Evolutionary conservation across 2,113 vertebrate genomes (phyloP), one percentile per base, ranked within the genome.

Genomic region (Brachyistius frenatus): DNA sequence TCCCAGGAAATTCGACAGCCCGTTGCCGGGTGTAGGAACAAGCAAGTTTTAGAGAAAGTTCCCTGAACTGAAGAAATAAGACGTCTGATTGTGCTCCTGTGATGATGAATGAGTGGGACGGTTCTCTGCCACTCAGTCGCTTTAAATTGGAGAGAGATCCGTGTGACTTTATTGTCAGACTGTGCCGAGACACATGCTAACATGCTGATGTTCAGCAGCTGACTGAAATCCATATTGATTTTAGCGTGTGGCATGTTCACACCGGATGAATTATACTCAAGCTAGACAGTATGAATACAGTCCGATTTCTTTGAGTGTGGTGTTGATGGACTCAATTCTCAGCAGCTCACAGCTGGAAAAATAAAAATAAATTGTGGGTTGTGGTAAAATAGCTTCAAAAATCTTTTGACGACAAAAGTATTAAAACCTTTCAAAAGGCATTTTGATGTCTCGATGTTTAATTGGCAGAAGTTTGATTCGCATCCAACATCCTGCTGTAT

Each of bases 41-140:
- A 50, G 50, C 3, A 70, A 78, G 73, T 84, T 86, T 84, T 58
- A 4, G 55, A 63, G 5, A 80, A 88, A 91, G 70, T 92, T 80
- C 1, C 23, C 15, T 3, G 11, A 82, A 70, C n/a, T 63, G 31
- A 74, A 72, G 16, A 71, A 30, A 86, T 41, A 23, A 49, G 55
- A 15, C 60, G 76, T 76, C 76, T 9, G 2, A 52, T 11, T 56
- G 36, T 76, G 53, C 53, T 44, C 11, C 13, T 0, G 31, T 41
- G 32, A 68, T 30, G 62, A 44, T 10, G 41, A 67, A 23, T 8
- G 16, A 30, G 56, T 3, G 0, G 8, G 30, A 50, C 4, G 2
- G 37, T 41, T 23, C 4, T 62, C 33, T 1, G 23, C 32, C 7
- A 68, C 23, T 15, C 1, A 49, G 7, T 31, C 9, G 31, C 1